phyloP scores from a whole-genome alignment of 1,140 invertebrate genomes.

The Panonychus citri region DNA sequence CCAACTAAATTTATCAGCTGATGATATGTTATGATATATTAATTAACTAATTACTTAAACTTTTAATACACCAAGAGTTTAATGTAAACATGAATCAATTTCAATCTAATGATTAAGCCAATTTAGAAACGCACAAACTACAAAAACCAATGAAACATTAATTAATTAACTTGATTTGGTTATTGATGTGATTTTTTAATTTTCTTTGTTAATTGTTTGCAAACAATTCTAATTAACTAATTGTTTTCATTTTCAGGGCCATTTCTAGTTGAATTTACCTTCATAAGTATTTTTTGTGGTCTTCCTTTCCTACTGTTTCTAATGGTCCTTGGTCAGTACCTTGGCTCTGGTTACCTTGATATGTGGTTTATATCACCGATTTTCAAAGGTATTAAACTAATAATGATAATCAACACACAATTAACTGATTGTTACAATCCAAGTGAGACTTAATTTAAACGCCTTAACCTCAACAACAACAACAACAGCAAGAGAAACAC shows the following conservation, averaged over 20 bases:
- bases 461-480: too few relatives aligned
- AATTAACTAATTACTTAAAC: too few relatives aligned
- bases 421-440: neutral
- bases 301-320: conserved; percentile 62
- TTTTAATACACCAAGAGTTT: too few relatives aligned
- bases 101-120: too few relatives aligned
- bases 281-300: conserved; percentile 56
- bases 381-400: conserved; percentile 36
- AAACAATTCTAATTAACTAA: neutral
- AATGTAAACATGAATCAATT: too few relatives aligned
- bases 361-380: conserved; percentile 82
- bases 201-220: neutral
- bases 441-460: neutral
- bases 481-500: too few relatives aligned
- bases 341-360: conserved; percentile 56
- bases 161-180: too few relatives aligned
- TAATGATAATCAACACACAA: neutral
- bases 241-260: conserved; percentile 32
- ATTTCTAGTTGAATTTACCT: conserved; percentile 65
- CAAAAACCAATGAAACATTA: too few relatives aligned
- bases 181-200: too few relatives aligned
- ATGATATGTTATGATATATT: too few relatives aligned
- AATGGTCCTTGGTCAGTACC: conserved; percentile 55
- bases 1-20: too few relatives aligned
- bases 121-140: too few relatives aligned